A percentile compares a stretch with the other conserved stretches of the same genome.
phyloP scores from a whole-genome alignment of 2,113 vertebrate genomes.

The Hemiscyllium ocellatum region DNA sequence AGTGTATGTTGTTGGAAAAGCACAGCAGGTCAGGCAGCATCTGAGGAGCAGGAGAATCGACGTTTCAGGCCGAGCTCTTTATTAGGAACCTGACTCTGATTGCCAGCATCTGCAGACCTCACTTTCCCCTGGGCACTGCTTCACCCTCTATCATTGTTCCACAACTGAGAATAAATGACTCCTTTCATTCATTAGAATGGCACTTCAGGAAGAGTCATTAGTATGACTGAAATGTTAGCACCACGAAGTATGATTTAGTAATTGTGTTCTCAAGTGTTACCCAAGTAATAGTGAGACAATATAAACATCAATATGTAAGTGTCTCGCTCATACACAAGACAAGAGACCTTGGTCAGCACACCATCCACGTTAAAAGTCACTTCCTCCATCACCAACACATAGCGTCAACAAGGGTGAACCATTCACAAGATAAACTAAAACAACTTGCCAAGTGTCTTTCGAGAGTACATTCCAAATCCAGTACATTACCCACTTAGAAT shows the following conservation, averaged over 20 bases:
- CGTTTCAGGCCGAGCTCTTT: no score
- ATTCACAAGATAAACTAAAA: neutral
- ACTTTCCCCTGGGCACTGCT: no score
- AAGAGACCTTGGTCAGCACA: neutral
- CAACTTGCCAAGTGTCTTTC: neutral
- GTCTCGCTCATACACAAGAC: neutral
- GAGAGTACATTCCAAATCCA: neutral
- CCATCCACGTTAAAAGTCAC: neutral
- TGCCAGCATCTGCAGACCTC: no score
- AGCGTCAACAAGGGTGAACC: no score
- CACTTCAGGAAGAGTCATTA: neutral
- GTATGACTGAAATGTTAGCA: neutral
- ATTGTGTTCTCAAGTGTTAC: neutral
- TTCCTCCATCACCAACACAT: neutral
- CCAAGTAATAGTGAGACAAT: neutral
- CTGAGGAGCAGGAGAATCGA: no score
- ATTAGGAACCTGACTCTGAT: no score
- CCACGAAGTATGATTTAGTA: neutral
- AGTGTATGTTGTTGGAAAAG: no score
- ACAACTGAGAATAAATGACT: neutral
- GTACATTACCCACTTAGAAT: neutral
- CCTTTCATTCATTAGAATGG: neutral
- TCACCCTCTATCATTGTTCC: no score
- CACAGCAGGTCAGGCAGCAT: no score
- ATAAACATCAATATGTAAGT: neutral